Evolutionary conservation across 2,888 invertebrate genomes (phyloP), one percentile per base, ranked within the genome.

Genomic region (Lepidonotus clava): DNA sequence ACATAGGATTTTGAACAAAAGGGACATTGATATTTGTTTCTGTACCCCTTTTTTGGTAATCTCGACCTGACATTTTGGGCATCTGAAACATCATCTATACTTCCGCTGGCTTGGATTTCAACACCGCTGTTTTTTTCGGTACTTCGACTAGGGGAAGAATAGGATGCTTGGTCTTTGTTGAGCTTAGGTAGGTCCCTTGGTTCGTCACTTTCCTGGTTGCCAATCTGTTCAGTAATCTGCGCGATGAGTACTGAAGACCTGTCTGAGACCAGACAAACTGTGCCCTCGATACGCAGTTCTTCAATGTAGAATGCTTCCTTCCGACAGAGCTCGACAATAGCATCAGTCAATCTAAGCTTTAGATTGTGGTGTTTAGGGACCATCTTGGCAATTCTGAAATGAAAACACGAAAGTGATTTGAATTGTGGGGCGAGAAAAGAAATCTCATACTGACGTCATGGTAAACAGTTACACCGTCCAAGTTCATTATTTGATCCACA

Each of bases 191-290:
- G 77, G 2, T 40, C 11, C n/a, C 40, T 6, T 2, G 41, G 6
- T 5, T 14, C 6, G 38, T 4, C 14, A 6, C 2, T 40, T 11
- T n/a, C 46, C 38, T 87, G 87, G 38, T 89, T 87, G 0, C 89
- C 89, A 24, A 89, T 89, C 61, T 88, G 88, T 51, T 89, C 89
- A 18, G 88, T 89, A 41, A 89, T 88, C 83, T 89, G 89, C 6
- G 89, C 83, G 24, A 89, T 86, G 34, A 89, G 85, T 28, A 89
- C 89, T 21, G 89, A 88, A 4, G 89, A 86, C 0, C 89, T 66
- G 66, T 89, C 89, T 1, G 89, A 89, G 18, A 88, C 87, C 56
- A 89, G 41, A 85, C 89, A 89, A 18, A 89, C 80, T 18, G 89
- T 89, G 38, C 89, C 89, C 56, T 89, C 89, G 21, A 89, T 88